These are phyloP conservation scores for Hemistola chrysoprasaria DNA, from an alignment of 2,888 invertebrate genomes.

Conservation along the genomic window DNA sequence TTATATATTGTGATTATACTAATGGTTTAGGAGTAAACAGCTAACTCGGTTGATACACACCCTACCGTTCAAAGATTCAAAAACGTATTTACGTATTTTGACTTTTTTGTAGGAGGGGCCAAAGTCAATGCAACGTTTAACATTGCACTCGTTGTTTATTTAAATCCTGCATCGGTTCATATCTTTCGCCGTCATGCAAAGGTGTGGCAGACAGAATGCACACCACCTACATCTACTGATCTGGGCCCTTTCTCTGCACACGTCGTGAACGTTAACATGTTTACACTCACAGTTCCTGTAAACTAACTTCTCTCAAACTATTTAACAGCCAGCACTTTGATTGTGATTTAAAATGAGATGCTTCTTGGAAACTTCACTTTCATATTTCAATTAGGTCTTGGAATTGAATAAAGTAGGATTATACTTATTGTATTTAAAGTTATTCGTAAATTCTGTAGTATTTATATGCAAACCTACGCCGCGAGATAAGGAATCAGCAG, in stretches of 20 bases:
- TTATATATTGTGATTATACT: too few species aligned
- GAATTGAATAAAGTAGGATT: slow-evolving; percentile 13
- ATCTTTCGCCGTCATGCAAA: slow-evolving; percentile 33
- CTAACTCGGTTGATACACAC: too few species aligned
- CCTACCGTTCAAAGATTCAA: too few species aligned
- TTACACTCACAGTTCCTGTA: slow-evolving; percentile 39
- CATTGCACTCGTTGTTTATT: slow-evolving; percentile 7
- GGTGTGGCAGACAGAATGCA: slow-evolving; percentile 39
- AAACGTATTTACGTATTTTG: too few species aligned
- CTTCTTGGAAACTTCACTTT: slow-evolving; percentile 18
- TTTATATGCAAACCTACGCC: too few species aligned
- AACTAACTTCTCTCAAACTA: slow-evolving; percentile 16
- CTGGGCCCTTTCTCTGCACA: slow-evolving; percentile 22
- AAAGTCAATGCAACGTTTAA: background rate
- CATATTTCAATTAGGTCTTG: slow-evolving; percentile 2
- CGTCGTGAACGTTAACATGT: slow-evolving; percentile 33
- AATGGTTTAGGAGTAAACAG: too few species aligned
- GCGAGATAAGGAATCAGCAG: too few species aligned
- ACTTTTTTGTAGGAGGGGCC: background rate
- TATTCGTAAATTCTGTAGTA: too few species aligned
- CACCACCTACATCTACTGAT: slow-evolving; percentile 24
- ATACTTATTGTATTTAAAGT: too few species aligned
- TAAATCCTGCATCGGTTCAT: slow-evolving; percentile 17
- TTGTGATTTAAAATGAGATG: slow-evolving; percentile 6
- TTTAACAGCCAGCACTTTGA: slow-evolving; percentile 11